phyloP scores from a whole-genome alignment of 1,140 invertebrate genomes.

The Bombus waltoni region DNA sequence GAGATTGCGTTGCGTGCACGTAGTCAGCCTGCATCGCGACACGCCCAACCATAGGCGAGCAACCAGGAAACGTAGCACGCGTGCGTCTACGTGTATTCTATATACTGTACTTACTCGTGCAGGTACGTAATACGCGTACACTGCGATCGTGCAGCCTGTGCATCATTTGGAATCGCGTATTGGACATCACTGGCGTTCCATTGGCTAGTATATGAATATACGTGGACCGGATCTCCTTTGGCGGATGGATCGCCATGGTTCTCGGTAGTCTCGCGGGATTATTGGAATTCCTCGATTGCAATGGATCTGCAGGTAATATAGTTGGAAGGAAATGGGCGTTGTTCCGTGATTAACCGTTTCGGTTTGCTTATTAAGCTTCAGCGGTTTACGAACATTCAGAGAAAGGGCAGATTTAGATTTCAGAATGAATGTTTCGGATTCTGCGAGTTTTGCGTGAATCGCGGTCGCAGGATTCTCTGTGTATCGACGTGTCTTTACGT shows the following conservation, averaged over 20 bases:
- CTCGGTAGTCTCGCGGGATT: neutral
- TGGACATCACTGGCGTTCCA: slow-evolving; percentile 60
- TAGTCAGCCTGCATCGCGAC: slow-evolving; percentile 50
- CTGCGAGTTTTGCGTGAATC: neutral
- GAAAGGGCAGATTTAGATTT: neutral
- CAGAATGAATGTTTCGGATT: neutral
- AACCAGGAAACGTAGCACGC: slow-evolving; percentile 67
- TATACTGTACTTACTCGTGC: neutral
- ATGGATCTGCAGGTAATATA: neutral
- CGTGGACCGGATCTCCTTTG: slow-evolving; percentile 15
- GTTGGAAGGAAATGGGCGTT: neutral
- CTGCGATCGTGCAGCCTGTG: slow-evolving; percentile 9
- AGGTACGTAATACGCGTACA: slow-evolving; percentile 4
- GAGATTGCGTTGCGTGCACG: slow-evolving; percentile 15
- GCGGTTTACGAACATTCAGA: neutral
- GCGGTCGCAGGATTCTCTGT: too few relatives aligned
- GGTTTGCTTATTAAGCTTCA: neutral
- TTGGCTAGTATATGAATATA: slow-evolving; percentile 5
- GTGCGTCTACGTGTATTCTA: slow-evolving; percentile 17
- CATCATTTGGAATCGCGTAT: slow-evolving; percentile 38
- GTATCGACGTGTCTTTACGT: too few relatives aligned
- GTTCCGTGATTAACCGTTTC: neutral
- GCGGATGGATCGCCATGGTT: neutral
- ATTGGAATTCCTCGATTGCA: neutral
- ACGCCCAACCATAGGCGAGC: slow-evolving; percentile 62